Conservation (phyloP, 2,113 vertebrate species). For the Barbus barbus region DNA sequence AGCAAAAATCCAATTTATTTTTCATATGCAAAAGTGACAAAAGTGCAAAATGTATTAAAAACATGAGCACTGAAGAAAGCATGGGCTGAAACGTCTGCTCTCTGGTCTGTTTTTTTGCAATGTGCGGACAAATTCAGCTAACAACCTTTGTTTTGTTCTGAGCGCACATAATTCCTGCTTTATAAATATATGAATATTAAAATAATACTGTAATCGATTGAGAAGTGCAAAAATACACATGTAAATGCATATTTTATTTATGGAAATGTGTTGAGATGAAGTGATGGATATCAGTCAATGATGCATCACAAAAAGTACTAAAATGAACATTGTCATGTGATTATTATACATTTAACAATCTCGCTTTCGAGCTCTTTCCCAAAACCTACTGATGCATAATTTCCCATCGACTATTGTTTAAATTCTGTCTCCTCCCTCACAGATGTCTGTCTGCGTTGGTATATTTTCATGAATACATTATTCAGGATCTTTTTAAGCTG, state of each 20-base stretch:
- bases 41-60: no score
- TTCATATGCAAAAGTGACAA: no score
- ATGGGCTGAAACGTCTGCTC: no score
- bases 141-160: no score
- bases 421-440: neutral
- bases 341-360: neutral
- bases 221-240: neutral
- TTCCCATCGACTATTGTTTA: neutral
- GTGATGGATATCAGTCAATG: neutral
- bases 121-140: no score
- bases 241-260: neutral
- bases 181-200: neutral
- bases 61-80: no score
- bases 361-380: neutral
- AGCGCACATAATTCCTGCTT: no score
- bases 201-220: neutral
- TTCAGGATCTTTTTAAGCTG: neutral
- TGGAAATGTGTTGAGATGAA: neutral
- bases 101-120: no score
- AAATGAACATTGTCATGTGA: neutral
- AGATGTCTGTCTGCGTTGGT: neutral
- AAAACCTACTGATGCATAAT: neutral
- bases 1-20: no score
- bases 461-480: neutral
- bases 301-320: neutral